A percentile compares a stretch with the other conserved stretches of the same genome.
Conservation (phyloP, 1,140 invertebrate genomes). For the Hormaphis cornu region DNA sequence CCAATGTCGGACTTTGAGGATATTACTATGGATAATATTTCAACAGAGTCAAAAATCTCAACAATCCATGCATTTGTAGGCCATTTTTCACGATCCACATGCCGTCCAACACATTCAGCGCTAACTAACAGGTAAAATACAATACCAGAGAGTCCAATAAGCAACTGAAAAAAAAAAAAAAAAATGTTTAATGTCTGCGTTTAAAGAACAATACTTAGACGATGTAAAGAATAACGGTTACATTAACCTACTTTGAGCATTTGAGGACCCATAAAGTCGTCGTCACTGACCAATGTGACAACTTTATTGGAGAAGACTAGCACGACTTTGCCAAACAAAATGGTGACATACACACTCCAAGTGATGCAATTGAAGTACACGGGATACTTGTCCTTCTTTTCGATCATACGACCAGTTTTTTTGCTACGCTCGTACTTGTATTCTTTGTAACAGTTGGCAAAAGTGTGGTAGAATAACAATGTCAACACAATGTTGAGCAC, state of each 20-base stretch:
- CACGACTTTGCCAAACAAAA: background rate
- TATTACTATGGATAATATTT: constrained; percentile 19
- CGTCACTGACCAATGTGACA: background rate
- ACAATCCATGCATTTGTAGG: constrained; percentile 8
- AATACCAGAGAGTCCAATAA: constrained; percentile 7
- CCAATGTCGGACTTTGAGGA: background rate
- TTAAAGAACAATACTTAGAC: background rate
- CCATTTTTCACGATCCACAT: constrained; percentile 14
- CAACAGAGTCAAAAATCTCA: constrained; percentile 25
- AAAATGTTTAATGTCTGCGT: background rate
- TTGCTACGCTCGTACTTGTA: background rate
- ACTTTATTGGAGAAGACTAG: constrained; percentile 8
- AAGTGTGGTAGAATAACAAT: constrained; percentile 7
- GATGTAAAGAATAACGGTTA: too few species aligned
- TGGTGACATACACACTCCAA: background rate
- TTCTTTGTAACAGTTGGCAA: constrained; percentile 20
- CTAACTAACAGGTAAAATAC: constrained; percentile 11
- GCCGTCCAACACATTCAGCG: constrained; percentile 14
- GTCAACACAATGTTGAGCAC: constrained; percentile 11
- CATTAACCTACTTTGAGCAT: constrained; percentile 5
- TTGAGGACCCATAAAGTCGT: constrained; percentile 26
- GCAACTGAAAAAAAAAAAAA: background rate
- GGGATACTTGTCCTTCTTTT: constrained; percentile 2
- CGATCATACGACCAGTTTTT: background rate
- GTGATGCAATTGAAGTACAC: constrained; percentile 17